Evolutionary conservation across 1,140 invertebrate species (phyloP).

Genomic region (Cardiocondyla obscurior): DNA sequence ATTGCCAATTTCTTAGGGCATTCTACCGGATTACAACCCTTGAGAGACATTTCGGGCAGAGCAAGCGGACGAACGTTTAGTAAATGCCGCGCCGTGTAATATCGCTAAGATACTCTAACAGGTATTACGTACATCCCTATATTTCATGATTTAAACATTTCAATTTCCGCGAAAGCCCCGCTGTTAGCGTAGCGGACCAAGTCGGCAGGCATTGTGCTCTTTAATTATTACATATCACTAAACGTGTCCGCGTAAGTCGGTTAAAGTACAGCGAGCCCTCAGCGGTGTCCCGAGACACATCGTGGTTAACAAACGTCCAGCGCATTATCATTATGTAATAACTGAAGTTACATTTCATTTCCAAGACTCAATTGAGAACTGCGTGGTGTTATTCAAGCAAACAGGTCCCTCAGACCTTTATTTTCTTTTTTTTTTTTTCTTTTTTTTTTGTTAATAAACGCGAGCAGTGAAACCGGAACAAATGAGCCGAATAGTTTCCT

Average conservation of each 20-base stretch:
- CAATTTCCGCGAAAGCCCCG: conserved; percentile 40
- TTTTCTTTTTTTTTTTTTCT: too few relatives aligned
- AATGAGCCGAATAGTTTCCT: not conserved
- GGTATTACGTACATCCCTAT: conserved; percentile 19
- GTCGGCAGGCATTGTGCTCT: conserved; percentile 7
- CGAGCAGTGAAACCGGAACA: not conserved
- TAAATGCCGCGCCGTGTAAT: not conserved
- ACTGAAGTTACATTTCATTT: not conserved
- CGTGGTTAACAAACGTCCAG: not conserved
- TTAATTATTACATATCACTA: conserved; percentile 52
- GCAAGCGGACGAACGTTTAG: not conserved
- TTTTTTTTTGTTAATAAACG: too few relatives aligned
- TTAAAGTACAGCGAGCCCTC: not conserved
- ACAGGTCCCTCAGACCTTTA: too few relatives aligned
- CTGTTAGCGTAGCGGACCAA: not conserved
- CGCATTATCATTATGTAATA: too few relatives aligned
- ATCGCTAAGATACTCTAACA: conserved; percentile 16
- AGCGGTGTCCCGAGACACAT: not conserved
- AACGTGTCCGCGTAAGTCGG: conserved; percentile 1
- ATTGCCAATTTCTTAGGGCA: not conserved
- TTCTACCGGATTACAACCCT: not conserved
- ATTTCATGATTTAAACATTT: conserved; percentile 50
- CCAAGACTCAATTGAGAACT: not conserved
- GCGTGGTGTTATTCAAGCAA: not conserved
- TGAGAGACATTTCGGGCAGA: not conserved